Evolutionary conservation across 2,113 vertebrate species (phyloP).

Genomic region (Rhinoderma darwinii): DNA sequence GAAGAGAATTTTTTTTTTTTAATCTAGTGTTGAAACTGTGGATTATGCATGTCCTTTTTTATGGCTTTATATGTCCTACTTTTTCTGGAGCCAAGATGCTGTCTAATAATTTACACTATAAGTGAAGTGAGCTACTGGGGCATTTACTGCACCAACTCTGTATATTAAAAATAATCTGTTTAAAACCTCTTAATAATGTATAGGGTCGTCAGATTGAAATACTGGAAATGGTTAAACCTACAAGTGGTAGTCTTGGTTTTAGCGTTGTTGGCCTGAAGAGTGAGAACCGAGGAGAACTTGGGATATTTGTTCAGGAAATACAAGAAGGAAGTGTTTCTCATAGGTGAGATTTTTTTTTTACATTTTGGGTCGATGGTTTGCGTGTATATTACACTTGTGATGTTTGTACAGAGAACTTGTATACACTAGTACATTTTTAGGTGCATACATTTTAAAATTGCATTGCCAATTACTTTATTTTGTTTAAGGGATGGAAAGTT

Average conservation of each 20-base stretch:
- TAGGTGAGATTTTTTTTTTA: slow-evolving; percentile 73
- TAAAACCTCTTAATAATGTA: slow-evolving; percentile 26
- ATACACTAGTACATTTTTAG: not conserved
- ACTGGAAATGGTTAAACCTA: slow-evolving; percentile 86
- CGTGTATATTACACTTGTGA: not conserved
- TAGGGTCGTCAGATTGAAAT: slow-evolving; percentile 87
- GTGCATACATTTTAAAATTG: not conserved
- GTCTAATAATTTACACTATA: too few species aligned
- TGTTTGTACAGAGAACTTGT: not conserved
- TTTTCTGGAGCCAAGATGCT: too few species aligned
- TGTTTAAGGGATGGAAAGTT: slow-evolving; percentile 86
- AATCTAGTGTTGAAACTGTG: too few species aligned
- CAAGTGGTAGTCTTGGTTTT: slow-evolving; percentile 87
- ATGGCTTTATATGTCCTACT: too few species aligned
- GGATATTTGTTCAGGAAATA: slow-evolving; percentile 95
- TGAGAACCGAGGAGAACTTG: slow-evolving; percentile 90
- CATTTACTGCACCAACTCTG: too few species aligned
- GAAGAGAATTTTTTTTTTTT: too few species aligned
- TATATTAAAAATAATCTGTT: too few species aligned
- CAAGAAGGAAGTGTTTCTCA: slow-evolving; percentile 88
- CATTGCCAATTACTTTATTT: not conserved
- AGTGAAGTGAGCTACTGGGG: too few species aligned
- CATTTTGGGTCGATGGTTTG: too few species aligned
- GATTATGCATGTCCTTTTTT: too few species aligned
- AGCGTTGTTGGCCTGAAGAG: slow-evolving; percentile 92